Evolutionary conservation across 2,888 invertebrate genomes (phyloP), one percentile per base, ranked within the genome.

Genomic region (Sinohyriopsis cumingii): DNA sequence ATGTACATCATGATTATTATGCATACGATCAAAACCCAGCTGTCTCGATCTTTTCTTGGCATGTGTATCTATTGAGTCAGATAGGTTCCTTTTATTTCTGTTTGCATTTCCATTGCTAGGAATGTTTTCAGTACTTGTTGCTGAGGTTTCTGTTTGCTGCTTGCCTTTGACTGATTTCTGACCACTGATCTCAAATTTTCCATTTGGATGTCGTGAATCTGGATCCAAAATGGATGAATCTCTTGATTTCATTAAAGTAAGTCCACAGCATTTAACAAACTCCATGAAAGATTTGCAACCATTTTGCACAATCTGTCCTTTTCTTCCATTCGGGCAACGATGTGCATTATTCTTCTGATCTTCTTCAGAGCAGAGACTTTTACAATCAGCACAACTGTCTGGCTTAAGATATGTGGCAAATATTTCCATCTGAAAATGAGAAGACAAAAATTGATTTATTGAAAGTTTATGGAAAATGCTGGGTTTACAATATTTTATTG

Each of bases 391-490:
- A 68, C 84, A 84, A 6, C 73, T 67, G 61, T 67, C 72, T 15
- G 69, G 68, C 2, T 73, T 74, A 55, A 84, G 68, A 62, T 80
- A 82, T 15, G 67, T 65, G 0, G 77, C 75, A 72, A 83, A 82
- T 15, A 82, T 69, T 56, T 83, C 84, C 24, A 73, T 73, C 84
- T 84, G 75, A 28, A 79, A 71, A 61, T 61, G 3, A 45, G 2
- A 45, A 3, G 4, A 33, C 9, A 33, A 45, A 33, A 33, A 7
- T 33, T 15, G 3, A 45, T 15, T 15, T 45, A 12, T 45, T 45
- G 12, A 45, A 45, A 45, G 15, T 45, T 45, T 12, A 45, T 45
- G 45, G 0, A 45, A 3, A 45, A 45, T 45, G 45, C 45, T 15
- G 15, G 45, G 45, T 45, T 45, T 45, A 12, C 12, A 45, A 45